Conservation (phyloP, 53 echinoderm and acorn worm genomes). For the Actinopyga echinites region DNA sequence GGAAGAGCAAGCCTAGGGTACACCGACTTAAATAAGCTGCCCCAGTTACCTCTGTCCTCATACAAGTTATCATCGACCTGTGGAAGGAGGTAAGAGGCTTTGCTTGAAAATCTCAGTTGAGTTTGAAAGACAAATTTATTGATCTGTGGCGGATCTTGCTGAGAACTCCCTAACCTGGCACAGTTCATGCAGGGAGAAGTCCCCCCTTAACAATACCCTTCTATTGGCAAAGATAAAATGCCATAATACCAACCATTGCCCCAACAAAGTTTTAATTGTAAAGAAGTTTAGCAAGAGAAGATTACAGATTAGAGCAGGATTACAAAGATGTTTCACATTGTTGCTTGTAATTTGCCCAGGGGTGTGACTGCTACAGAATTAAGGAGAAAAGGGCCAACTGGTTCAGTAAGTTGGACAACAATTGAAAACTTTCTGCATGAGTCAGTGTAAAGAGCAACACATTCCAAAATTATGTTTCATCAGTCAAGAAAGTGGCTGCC, state of each 20-base stretch:
- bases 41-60: background rate
- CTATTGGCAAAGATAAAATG: conserved; percentile 11
- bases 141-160: background rate
- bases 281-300: background rate
- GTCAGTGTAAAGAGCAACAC: background rate
- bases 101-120: conserved; percentile 21
- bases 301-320: conserved; percentile 1
- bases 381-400: background rate
- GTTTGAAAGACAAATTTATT: conserved; percentile 4
- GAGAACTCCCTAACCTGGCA: background rate
- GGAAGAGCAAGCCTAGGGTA: too few relatives aligned
- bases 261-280: conserved; percentile 18
- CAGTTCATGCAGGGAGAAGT: too few relatives aligned
- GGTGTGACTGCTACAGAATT: background rate
- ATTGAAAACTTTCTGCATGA: too few relatives aligned
- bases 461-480: conserved; percentile 10
- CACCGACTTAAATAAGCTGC: too few relatives aligned
- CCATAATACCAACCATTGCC: conserved; percentile 7
- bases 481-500: too few relatives aligned
- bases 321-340: background rate
- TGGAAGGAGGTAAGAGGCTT: conserved; percentile 12
- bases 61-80: conserved; percentile 12
- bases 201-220: background rate
- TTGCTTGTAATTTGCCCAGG: background rate
- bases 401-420: too few relatives aligned